Evolutionary conservation across 1,140 invertebrate species (phyloP).

Genomic region (Streblospio benedicti): DNA sequence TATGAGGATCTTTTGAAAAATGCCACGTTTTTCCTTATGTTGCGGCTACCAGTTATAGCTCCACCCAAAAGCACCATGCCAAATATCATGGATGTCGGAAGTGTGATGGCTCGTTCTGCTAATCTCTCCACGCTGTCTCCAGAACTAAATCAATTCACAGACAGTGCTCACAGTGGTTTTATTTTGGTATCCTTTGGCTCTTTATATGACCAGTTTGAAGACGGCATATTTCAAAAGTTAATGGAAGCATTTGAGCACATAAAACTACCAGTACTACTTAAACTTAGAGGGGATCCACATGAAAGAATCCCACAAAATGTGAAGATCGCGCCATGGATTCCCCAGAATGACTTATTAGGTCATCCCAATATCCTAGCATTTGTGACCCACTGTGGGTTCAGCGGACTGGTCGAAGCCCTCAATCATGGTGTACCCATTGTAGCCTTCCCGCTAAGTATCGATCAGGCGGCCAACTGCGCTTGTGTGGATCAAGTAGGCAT

Average conservation of each 20-base stretch:
- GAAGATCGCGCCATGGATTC: constrained; percentile 63
- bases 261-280: constrained; percentile 51
- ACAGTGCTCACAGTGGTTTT: not conserved
- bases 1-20: too few relatives aligned
- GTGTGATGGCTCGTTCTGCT: too few relatives aligned
- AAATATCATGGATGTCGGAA: too few relatives aligned
- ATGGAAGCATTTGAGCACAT: constrained; percentile 49
- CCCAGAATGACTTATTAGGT: constrained; percentile 71
- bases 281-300: constrained; percentile 51
- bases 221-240: constrained; percentile 18
- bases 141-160: not conserved
- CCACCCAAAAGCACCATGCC: too few relatives aligned
- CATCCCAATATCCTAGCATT: constrained; percentile 50
- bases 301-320: constrained; percentile 57
- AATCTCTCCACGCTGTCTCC: too few relatives aligned
- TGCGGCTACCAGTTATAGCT: too few relatives aligned
- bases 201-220: constrained; percentile 4
- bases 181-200: constrained; percentile 1
- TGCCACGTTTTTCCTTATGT: too few relatives aligned
- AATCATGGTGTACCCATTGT: constrained; percentile 65
- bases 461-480: constrained; percentile 52
- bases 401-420: constrained; percentile 64
- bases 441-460: constrained; percentile 61
- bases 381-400: constrained; percentile 64
- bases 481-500: constrained; percentile 37